These are phyloP conservation scores for Macquaria ambigua DNA, from an alignment of 2,113 vertebrate species.

Conservation along the genomic window DNA sequence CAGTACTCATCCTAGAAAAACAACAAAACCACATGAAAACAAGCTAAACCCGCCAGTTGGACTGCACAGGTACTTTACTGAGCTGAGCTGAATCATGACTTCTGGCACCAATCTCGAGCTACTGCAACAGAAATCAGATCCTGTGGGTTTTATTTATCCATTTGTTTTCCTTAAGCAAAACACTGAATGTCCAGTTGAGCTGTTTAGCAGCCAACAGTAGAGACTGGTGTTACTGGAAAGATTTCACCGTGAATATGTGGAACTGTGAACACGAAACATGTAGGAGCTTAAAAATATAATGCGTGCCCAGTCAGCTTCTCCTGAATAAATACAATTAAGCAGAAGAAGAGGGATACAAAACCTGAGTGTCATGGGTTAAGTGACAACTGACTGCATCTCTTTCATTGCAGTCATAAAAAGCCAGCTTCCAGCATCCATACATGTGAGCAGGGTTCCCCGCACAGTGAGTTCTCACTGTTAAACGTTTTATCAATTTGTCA, in stretches of 20 bases:
- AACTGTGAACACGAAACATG: constrained; percentile 29
- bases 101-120: background rate
- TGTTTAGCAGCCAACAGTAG: constrained; percentile 7
- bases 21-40: constrained; percentile 37
- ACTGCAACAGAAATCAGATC: constrained; percentile 7
- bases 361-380: background rate
- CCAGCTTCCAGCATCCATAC: background rate
- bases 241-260: constrained; percentile 11
- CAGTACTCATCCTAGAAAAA: constrained; percentile 90
- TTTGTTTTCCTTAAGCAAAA: constrained; percentile 17
- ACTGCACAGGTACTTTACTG: constrained; percentile 18
- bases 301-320: constrained; percentile 3
- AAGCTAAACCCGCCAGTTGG: background rate
- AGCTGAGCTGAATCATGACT: background rate
- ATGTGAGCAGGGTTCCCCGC: background rate
- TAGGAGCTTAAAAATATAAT: background rate
- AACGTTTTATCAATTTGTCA: background rate
- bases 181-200: constrained; percentile 10
- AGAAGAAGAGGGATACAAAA: background rate
- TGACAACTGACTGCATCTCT: background rate
- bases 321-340: background rate
- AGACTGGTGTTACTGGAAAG: constrained; percentile 22
- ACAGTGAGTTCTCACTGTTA: background rate
- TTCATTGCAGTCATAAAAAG: background rate
- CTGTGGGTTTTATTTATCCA: constrained; percentile 16